A percentile compares a stretch with the other conserved stretches of the same genome.
Evolutionary conservation across 2,888 invertebrate genomes (phyloP).

Genomic region (Pasiphila rectangulata): DNA sequence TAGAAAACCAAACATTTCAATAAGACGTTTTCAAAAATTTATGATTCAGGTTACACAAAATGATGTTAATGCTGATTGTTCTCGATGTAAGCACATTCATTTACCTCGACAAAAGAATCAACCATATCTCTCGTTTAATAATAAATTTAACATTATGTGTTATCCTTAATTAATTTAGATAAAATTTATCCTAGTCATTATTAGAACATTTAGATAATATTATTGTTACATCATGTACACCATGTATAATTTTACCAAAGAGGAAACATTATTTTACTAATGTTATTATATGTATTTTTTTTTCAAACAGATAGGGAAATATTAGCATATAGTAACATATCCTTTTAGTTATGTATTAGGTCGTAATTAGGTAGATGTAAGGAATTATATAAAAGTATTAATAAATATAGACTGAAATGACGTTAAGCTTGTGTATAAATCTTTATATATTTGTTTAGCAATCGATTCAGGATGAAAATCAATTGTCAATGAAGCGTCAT

Average conservation of each 20-base stretch:
- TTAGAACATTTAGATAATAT: background rate
- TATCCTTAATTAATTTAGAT: background rate
- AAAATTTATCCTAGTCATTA: background rate
- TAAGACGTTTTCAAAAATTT: background rate
- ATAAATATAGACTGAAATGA: slow-evolving; percentile 68
- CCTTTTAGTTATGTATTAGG: slow-evolving; percentile 31
- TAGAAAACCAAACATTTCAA: too few relatives aligned
- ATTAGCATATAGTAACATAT: slow-evolving; percentile 43
- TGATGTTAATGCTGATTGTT: background rate
- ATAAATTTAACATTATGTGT: background rate
- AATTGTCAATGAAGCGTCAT: too few relatives aligned
- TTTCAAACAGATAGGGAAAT: background rate
- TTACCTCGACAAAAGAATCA: background rate
- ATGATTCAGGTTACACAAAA: background rate
- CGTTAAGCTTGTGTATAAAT: slow-evolving; percentile 55
- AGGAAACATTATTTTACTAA: background rate
- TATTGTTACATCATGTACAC: background rate
- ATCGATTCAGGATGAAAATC: background rate
- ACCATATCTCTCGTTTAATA: background rate
- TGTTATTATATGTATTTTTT: too few relatives aligned
- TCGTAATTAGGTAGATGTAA: slow-evolving; percentile 41
- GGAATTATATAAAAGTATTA: slow-evolving; percentile 52
- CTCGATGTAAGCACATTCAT: background rate
- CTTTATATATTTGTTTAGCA: background rate
- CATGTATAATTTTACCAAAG: background rate